Percentiles rank a stretch among this genome's conserved stretches.
These are phyloP conservation scores for Siniperca knerii DNA, from an alignment of 2,113 vertebrate species.

Conservation along the genomic window DNA sequence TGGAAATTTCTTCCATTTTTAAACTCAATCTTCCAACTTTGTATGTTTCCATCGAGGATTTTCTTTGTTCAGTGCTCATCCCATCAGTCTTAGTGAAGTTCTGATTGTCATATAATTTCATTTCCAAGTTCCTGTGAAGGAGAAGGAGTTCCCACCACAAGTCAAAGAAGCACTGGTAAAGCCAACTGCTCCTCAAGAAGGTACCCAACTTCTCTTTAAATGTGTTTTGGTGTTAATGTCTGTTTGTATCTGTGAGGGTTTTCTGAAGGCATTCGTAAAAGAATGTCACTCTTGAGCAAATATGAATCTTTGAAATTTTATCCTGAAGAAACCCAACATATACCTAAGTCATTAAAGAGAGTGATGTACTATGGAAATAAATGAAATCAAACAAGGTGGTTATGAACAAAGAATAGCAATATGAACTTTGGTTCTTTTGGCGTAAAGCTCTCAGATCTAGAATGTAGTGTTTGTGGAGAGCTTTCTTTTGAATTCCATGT, in stretches of 20 bases:
- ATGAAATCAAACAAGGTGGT: background rate
- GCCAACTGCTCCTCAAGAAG: slow-evolving; percentile 68
- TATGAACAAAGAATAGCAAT: background rate
- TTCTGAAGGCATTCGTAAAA: slow-evolving; percentile 43
- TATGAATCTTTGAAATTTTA: slow-evolving; percentile 17
- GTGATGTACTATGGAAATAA: background rate
- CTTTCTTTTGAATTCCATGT: slow-evolving; percentile 30
- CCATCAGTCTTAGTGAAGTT: slow-evolving; percentile 13
- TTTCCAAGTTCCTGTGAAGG: slow-evolving; percentile 75
- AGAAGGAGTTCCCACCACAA: slow-evolving; percentile 63
- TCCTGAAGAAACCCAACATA: background rate
- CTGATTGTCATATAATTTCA: slow-evolving; percentile 64
- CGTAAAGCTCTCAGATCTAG: background rate
- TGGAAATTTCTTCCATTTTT: slow-evolving; percentile 6
- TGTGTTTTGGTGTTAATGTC: background rate
- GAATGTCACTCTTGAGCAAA: slow-evolving; percentile 61
- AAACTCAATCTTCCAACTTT: slow-evolving; percentile 4
- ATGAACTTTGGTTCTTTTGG: background rate
- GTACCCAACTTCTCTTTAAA: slow-evolving; percentile 63
- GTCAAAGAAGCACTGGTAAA: slow-evolving; percentile 61
- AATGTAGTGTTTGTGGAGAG: background rate
- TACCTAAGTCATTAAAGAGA: background rate
- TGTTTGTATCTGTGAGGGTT: slow-evolving; percentile 12
- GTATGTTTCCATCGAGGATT: background rate
- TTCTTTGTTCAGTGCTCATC: slow-evolving; percentile 13